phyloP scores from a whole-genome alignment of 30 jellyfish, hydroid and myxozoan genomes.

The Hydra vulgaris region DNA sequence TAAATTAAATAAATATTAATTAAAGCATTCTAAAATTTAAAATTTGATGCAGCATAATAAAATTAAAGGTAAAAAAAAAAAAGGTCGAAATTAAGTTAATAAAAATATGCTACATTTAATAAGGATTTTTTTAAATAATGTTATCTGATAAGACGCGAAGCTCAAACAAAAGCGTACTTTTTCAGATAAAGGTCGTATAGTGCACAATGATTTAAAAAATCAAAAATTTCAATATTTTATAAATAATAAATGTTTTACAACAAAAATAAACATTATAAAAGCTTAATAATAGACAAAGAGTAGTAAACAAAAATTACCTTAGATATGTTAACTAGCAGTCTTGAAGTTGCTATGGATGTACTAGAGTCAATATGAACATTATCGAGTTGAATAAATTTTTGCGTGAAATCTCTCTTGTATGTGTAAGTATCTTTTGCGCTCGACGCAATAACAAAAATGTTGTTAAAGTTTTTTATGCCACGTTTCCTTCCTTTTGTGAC shows the following conservation, averaged over 20 bases:
- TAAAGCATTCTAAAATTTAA: too few relatives aligned
- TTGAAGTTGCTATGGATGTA: constrained; percentile 2
- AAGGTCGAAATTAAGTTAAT: too few relatives aligned
- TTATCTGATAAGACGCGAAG: too few relatives aligned
- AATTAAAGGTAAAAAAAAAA: too few relatives aligned
- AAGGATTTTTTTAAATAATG: too few relatives aligned
- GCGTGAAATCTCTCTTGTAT: constrained; percentile 75
- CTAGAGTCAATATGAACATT: constrained; percentile 12
- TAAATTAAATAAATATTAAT: too few relatives aligned
- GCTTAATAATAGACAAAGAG: background rate
- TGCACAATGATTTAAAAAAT: background rate
- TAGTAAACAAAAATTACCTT: constrained; percentile 9
- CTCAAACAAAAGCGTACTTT: too few relatives aligned
- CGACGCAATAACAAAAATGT: constrained; percentile 59
- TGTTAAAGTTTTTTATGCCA: constrained; percentile 34
- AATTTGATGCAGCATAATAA: too few relatives aligned
- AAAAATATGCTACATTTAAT: too few relatives aligned
- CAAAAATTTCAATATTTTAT: background rate
- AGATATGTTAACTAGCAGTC: background rate
- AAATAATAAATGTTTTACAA: background rate
- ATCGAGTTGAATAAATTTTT: constrained; percentile 47
- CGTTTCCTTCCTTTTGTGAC: constrained; percentile 46
- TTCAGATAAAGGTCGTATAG: too few relatives aligned
- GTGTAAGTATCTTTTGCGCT: constrained; percentile 65
- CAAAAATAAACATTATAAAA: background rate